These are phyloP conservation scores for Drosophila austrosaltans DNA, from an alignment of 2,888 invertebrate genomes.

Conservation along the genomic window DNA sequence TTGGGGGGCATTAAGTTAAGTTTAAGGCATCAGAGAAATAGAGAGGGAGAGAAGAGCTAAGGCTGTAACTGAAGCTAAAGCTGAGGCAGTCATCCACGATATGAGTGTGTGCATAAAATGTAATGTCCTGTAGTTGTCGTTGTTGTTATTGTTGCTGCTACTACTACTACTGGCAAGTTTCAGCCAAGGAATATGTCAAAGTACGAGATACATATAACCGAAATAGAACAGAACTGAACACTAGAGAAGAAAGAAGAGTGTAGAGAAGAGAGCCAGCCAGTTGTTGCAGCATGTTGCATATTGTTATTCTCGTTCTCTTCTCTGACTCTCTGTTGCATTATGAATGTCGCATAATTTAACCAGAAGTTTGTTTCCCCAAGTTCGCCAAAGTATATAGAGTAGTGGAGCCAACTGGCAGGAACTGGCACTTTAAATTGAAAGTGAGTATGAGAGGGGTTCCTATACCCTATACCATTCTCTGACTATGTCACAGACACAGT, in stretches of 20 bases:
- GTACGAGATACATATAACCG: constrained; percentile 31
- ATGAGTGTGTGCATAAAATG: constrained; percentile 71
- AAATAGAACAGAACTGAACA: background rate
- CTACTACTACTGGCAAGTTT: constrained; percentile 29
- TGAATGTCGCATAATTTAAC: constrained; percentile 80
- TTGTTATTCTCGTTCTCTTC: background rate
- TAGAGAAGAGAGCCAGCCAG: background rate
- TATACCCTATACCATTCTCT: background rate
- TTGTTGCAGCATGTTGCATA: constrained; percentile 6
- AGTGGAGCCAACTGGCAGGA: constrained; percentile 8
- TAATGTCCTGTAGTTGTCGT: constrained; percentile 59
- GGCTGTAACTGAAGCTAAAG: constrained; percentile 16
- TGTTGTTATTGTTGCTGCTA: constrained; percentile 43
- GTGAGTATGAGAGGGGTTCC: constrained; percentile 3
- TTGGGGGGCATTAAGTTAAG: constrained; percentile 62
- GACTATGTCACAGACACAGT: constrained; percentile 1
- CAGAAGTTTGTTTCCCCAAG: constrained; percentile 41
- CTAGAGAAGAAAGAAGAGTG: background rate
- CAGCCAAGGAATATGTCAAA: constrained; percentile 66
- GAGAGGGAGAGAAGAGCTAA: constrained; percentile 1
- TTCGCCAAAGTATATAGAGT: background rate
- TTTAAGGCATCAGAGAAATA: constrained; percentile 35
- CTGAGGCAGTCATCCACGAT: constrained; percentile 48
- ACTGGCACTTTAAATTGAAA: constrained; percentile 28
- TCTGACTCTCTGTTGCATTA: constrained; percentile 67